A percentile compares a stretch with the other conserved stretches of the same genome.
Evolutionary conservation across 1,140 invertebrate genomes (phyloP).

Genomic region (Arion vulgaris): DNA sequence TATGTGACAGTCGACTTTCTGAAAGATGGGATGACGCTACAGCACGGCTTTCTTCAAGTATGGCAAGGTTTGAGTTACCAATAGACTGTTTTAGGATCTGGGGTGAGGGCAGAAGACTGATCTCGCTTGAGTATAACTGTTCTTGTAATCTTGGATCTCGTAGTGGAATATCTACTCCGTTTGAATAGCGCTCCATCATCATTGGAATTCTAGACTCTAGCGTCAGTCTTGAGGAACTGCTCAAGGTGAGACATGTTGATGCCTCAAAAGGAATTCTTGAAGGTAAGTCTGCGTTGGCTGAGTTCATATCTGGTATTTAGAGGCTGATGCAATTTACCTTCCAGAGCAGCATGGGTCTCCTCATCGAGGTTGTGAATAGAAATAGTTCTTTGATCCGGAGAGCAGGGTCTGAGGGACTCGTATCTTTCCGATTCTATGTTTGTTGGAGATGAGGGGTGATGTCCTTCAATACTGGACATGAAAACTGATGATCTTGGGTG

Average conservation of each 20-base stretch:
- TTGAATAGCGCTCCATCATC: constrained; percentile 48
- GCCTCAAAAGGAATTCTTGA: constrained; percentile 46
- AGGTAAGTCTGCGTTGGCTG: constrained; percentile 23
- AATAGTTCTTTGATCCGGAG: background rate
- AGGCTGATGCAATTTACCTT: background rate
- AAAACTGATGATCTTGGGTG: background rate
- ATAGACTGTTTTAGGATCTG: constrained; percentile 49
- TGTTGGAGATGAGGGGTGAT: background rate
- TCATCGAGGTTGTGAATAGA: background rate
- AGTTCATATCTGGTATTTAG: constrained; percentile 23
- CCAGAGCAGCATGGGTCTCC: background rate
- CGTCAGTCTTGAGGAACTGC: constrained; percentile 38
- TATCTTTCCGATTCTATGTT: constrained; percentile 3
- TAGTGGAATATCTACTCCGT: constrained; percentile 48
- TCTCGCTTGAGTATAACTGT: constrained; percentile 45
- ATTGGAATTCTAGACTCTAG: constrained; percentile 45
- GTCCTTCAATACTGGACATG: background rate
- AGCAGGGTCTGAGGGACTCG: background rate
- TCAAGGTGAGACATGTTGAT: background rate
- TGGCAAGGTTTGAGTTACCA: constrained; percentile 58
- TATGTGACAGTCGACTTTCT: background rate
- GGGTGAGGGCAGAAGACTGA: constrained; percentile 34
- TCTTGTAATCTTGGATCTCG: constrained; percentile 54
- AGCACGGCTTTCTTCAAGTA: constrained; percentile 61
- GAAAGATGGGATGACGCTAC: constrained; percentile 47